phyloP scores from a whole-genome alignment of 2,797 vertebrate genomes.

The Anableps anableps region DNA sequence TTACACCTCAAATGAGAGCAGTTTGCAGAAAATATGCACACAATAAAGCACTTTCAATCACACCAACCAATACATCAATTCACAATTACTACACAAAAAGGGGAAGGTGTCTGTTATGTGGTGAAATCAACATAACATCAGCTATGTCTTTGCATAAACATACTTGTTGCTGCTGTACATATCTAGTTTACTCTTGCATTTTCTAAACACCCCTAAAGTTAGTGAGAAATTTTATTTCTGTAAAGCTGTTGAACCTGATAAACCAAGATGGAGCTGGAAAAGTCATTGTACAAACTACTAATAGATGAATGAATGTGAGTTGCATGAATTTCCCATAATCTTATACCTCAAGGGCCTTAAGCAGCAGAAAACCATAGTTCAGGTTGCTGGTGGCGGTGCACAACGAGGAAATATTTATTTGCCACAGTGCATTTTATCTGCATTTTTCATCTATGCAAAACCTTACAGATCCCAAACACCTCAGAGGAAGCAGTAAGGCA shows the following conservation, averaged over 20 bases:
- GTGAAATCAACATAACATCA: neutral
- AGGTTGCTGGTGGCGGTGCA: constrained; percentile 1
- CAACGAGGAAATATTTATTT: neutral
- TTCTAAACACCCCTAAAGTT: neutral
- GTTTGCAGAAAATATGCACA: neutral
- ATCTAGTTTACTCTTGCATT: neutral
- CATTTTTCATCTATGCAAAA: neutral
- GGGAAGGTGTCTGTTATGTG: neutral
- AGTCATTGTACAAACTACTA: neutral
- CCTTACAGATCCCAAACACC: constrained; percentile 1
- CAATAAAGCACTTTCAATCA: neutral
- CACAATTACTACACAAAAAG: constrained; percentile 1
- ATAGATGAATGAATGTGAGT: neutral
- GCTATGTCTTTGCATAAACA: neutral
- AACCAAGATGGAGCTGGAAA: neutral
- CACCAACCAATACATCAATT: neutral
- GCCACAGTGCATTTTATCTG: neutral
- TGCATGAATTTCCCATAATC: neutral
- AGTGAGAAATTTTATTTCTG: neutral
- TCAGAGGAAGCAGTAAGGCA: neutral
- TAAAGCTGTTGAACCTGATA: neutral
- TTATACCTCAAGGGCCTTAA: neutral
- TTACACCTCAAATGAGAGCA: neutral
- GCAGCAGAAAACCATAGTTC: neutral
- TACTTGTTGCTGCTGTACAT: neutral